Percentiles rank a stretch among this genome's conserved stretches.
Evolutionary conservation across 2,797 vertebrate genomes (phyloP).

Genomic region (Fistularia commersonii): DNA sequence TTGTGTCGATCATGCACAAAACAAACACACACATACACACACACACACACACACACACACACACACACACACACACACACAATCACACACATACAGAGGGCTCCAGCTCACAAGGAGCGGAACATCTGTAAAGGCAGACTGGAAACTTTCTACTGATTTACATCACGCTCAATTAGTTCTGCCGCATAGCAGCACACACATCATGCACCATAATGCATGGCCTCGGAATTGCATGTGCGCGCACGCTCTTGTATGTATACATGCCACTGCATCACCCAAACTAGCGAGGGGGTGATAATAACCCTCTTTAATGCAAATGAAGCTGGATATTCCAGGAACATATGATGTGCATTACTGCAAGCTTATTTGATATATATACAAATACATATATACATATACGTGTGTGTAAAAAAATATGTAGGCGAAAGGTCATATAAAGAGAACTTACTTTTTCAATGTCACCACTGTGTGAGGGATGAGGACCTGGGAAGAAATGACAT

Average conservation of each 20-base stretch:
- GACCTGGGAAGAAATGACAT: constrained; percentile 65
- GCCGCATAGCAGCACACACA: constrained; percentile 76
- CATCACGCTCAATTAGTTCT: constrained; percentile 74
- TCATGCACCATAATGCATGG: constrained; percentile 66
- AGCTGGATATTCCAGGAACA: constrained; percentile 7
- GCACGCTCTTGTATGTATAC: constrained; percentile 42
- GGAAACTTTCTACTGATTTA: constrained; percentile 69
- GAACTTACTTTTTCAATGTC: constrained; percentile 80
- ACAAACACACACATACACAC: neutral
- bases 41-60: neutral
- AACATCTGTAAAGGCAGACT: constrained; percentile 42
- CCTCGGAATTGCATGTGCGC: constrained; percentile 49
- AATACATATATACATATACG: too few species aligned
- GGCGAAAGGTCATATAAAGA: too few species aligned
- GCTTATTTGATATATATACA: too few species aligned
- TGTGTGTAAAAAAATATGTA: too few species aligned
- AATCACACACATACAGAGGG: too few species aligned
- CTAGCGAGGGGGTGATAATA: constrained; percentile 34
- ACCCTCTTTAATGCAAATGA: constrained; percentile 16
- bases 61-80: too few species aligned
- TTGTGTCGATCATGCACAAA: too few species aligned
- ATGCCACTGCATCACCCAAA: constrained; percentile 59
- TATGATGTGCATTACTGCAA: constrained; percentile 9
- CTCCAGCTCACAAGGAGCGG: constrained; percentile 27
- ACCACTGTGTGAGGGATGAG: constrained; percentile 69